phyloP scores from a whole-genome alignment of 2,888 invertebrate genomes.

The Allolobophora icterica region DNA sequence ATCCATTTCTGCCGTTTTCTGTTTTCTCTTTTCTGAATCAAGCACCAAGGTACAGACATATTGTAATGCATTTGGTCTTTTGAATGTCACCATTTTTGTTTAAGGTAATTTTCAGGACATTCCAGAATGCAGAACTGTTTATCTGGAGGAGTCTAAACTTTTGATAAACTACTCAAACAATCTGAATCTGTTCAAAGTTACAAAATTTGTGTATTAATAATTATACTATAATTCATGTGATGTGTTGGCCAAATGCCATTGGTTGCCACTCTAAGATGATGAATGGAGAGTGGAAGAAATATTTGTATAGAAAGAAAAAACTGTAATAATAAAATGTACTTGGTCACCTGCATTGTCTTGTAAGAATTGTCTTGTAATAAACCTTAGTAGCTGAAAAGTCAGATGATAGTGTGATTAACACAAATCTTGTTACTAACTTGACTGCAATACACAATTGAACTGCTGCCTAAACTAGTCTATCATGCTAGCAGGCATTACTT shows the following conservation, averaged over 20 bases:
- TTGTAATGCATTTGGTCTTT: neutral
- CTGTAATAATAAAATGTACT: neutral
- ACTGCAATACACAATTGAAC: neutral
- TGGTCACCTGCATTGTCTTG: neutral
- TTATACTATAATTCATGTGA: neutral
- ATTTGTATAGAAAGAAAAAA: neutral
- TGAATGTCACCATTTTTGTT: neutral
- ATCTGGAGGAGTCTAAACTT: neutral
- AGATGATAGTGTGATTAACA: neutral
- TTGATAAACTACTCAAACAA: neutral
- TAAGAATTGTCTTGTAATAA: neutral
- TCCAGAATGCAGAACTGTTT: neutral
- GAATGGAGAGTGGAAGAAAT: neutral
- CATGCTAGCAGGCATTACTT: neutral
- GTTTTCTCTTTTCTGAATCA: slow-evolving; percentile 62
- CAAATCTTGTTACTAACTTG: neutral
- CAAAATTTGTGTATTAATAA: neutral
- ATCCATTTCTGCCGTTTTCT: slow-evolving; percentile 63
- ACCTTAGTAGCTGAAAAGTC: neutral
- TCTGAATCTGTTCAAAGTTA: too few relatives aligned
- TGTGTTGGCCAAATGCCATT: neutral
- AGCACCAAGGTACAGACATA: slow-evolving; percentile 39
- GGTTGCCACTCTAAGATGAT: neutral
- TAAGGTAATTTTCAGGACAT: neutral
- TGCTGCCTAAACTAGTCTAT: neutral